Conservation (phyloP, 2,888 invertebrate genomes). For the Chrysodeixis includens region DNA sequence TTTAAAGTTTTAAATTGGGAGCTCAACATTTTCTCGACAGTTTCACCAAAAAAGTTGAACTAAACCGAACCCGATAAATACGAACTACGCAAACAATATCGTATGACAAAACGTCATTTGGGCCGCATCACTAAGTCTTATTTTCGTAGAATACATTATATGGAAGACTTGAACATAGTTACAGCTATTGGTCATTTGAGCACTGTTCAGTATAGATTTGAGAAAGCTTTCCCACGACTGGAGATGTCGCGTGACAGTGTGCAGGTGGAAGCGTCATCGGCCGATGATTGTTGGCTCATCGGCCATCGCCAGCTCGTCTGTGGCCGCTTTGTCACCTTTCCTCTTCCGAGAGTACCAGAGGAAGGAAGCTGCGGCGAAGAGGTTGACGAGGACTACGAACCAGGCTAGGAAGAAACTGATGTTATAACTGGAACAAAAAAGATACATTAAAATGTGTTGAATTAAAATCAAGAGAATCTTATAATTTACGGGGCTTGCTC, state of each 20-base stretch:
- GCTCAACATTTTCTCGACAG: neutral
- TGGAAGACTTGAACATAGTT: slow-evolving; percentile 82
- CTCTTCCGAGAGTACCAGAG: slow-evolving; percentile 95
- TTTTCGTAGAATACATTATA: slow-evolving; percentile 65
- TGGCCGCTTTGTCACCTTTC: slow-evolving; percentile 95
- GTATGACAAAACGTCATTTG: slow-evolving; percentile 33
- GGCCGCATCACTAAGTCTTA: slow-evolving; percentile 56
- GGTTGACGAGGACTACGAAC: slow-evolving; percentile 92
- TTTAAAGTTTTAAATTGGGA: neutral
- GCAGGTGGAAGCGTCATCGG: slow-evolving; percentile 84
- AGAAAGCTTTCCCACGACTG: slow-evolving; percentile 72
- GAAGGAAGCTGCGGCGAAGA: slow-evolving; percentile 92
- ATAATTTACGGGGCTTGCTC: no score
- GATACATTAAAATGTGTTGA: neutral
- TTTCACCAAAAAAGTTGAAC: slow-evolving; percentile 14
- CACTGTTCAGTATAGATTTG: slow-evolving; percentile 85
- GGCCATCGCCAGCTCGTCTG: slow-evolving; percentile 95
- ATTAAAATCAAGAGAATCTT: no score
- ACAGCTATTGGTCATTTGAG: slow-evolving; percentile 86
- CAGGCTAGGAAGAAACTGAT: slow-evolving; percentile 93
- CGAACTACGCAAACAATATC: slow-evolving; percentile 16
- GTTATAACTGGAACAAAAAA: slow-evolving; percentile 88
- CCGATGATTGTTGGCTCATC: slow-evolving; percentile 95
- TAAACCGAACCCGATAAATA: slow-evolving; percentile 4
- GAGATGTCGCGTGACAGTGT: slow-evolving; percentile 63